Base-by-base conservation (phyloP, 2,113 vertebrate species). In the Otolemur garnettii region DNA sequence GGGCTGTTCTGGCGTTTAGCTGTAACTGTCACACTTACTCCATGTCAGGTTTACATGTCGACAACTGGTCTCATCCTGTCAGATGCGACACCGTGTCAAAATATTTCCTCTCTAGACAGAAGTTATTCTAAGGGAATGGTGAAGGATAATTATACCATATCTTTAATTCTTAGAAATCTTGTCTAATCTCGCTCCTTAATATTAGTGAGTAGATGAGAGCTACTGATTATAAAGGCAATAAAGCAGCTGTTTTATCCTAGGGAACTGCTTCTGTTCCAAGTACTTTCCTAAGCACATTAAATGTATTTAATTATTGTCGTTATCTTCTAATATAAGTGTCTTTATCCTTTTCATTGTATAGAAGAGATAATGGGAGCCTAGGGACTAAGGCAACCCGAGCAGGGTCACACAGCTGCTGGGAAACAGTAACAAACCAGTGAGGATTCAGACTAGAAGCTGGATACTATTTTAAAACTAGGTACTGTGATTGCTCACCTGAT, bases 141-240 rank as follows among this genome's bases (percentile, higher is more conserved):
- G 33, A 83, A 84, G 22, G 1, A 71, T 87, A 64, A 12, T n/a
- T 12, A 64, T 78, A 42, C 87, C 17, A 57, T 83, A 38, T 64
- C 10, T 78, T 83, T 78, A 69, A 72, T 72, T 64, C 55, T 62
- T 55, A 71, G 26, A 35, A 42, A 64, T 35, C 5, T 55, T 71
- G 10, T 83, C 10, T 77, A 62, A 45, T 71, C 78, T 33, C 78
- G 64, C n/a, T 72, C 10, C 45, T 78, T 83, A 92, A 62, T 83
- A 71, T 96, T 91, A 87, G 75, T 75, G 5, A 35, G n/a, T 38
- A 30, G 17, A 69, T 91, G 21, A 53, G 75, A 75, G 68, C 68
- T 62, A 81, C 19, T 81, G 26, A 95, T 84, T 89, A 11, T 68
- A 93, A 93, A 79, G 12, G 18, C 19, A 83, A 7, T 75, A n/a